Percentiles rank a stretch among this genome's conserved stretches.
Conservation (phyloP, 2,888 invertebrate genomes). For the Blastobasis lacticolella region DNA sequence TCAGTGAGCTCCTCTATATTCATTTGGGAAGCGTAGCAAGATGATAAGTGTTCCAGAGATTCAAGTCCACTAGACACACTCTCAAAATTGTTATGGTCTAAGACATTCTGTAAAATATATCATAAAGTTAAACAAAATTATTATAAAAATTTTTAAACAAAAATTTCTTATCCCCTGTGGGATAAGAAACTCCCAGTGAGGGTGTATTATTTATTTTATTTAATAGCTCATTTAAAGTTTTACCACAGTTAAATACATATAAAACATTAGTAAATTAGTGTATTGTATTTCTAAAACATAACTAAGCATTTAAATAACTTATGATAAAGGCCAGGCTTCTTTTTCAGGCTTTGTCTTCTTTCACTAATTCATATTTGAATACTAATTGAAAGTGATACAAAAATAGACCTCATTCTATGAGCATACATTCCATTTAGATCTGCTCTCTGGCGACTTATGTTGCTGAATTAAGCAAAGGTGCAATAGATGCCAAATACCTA, state of each 20-base stretch:
- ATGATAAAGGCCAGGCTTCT: not conserved
- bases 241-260: no score
- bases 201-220: no score
- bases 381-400: no score
- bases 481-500: no score
- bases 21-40: constrained; percentile 29
- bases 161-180: no score
- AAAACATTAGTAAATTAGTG: not conserved
- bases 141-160: no score
- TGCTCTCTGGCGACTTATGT: not conserved
- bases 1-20: constrained; percentile 45
- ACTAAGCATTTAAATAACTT: not conserved
- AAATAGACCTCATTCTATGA: no score
- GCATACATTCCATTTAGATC: not conserved
- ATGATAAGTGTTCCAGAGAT: constrained; percentile 50
- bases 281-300: not conserved
- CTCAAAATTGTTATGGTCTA: constrained; percentile 31
- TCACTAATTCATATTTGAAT: no score
- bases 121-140: no score
- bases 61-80: constrained; percentile 46
- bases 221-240: no score
- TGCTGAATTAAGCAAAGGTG: not conserved
- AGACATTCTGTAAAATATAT: constrained; percentile 32
- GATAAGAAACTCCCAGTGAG: no score
- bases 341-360: no score